Conservation (phyloP, 2,113 vertebrate genomes). For the Alligator mississippiensis region DNA sequence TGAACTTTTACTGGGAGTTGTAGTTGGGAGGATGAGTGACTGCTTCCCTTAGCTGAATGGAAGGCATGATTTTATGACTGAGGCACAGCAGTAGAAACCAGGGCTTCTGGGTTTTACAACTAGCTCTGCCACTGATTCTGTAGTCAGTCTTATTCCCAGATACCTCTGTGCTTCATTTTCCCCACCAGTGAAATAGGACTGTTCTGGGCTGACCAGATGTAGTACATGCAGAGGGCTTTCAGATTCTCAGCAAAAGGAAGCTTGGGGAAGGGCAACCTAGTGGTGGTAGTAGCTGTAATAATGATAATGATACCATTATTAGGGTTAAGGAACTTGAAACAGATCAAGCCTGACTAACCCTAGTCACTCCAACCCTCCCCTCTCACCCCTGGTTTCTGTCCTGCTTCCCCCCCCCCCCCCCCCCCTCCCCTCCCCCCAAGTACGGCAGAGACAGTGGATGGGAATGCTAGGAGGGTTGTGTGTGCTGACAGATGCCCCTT, state of each 20-base stretch:
- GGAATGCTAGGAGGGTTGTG: neutral
- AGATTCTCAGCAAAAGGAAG: neutral
- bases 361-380: neutral
- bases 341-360: neutral
- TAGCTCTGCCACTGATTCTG: neutral
- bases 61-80: fast-evolving
- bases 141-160: fast-evolving
- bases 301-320: neutral
- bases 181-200: neutral
- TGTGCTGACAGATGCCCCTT: neutral
- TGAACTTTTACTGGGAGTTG: neutral
- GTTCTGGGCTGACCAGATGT: neutral
- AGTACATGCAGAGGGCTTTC: neutral
- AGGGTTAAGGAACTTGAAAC: neutral
- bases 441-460: neutral
- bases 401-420: neutral
- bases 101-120: fast-evolving
- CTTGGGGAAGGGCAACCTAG: neutral
- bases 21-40: too few species aligned
- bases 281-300: too few species aligned
- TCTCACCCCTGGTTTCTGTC: too few species aligned
- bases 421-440: fast-evolving
- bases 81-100: neutral
- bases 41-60: fast-evolving
- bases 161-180: neutral